Conservation (phyloP, 2,888 invertebrate genomes). For the Toxonevra muliebris region DNA sequence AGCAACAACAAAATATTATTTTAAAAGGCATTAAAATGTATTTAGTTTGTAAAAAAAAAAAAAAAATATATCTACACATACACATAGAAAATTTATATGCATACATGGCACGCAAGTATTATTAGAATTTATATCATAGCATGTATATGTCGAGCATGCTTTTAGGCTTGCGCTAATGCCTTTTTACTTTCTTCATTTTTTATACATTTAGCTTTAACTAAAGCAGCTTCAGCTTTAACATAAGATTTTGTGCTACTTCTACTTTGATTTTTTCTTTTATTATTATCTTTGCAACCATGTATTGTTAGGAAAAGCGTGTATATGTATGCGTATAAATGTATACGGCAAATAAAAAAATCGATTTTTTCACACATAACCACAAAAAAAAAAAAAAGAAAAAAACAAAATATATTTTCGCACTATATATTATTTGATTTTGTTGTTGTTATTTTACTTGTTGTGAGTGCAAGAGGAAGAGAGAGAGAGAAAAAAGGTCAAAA, state of each 20-base stretch:
- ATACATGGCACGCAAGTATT: too few relatives aligned
- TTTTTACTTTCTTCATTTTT: background rate
- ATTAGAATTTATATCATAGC: too few relatives aligned
- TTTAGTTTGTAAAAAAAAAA: background rate
- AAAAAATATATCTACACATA: too few relatives aligned
- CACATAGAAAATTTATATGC: too few relatives aligned
- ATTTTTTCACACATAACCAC: slow-evolving; percentile 15
- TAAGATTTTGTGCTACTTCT: background rate
- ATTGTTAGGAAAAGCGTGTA: background rate
- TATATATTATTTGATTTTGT: slow-evolving; percentile 3
- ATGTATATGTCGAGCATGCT: too few relatives aligned
- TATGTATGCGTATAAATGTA: background rate
- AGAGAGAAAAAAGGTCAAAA: slow-evolving; percentile 13
- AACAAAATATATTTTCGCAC: slow-evolving; percentile 1
- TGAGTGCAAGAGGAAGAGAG: background rate
- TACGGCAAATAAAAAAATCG: background rate
- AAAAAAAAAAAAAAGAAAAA: background rate
- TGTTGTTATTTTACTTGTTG: background rate
- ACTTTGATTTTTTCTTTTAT: background rate
- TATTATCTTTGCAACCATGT: too few relatives aligned
- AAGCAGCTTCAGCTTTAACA: background rate
- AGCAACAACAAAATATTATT: background rate
- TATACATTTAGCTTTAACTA: background rate
- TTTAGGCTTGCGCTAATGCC: background rate
- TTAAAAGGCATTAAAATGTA: slow-evolving; percentile 9